These are phyloP conservation scores for Nemurella pictetii DNA, from an alignment of 2,888 invertebrate species.

Conservation along the genomic window DNA sequence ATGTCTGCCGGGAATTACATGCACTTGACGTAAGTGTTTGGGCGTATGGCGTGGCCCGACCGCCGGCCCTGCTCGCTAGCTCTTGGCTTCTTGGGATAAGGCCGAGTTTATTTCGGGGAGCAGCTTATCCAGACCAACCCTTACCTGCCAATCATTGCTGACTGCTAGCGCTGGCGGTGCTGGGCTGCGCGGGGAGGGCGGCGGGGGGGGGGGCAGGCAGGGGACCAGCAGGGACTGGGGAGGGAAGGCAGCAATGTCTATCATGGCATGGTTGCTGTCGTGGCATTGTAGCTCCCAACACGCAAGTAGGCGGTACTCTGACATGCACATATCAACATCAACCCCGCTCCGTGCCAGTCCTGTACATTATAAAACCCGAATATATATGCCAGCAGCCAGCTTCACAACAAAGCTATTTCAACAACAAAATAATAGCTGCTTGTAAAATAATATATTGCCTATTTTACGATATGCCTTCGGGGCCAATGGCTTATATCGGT, in stretches of 20 bases:
- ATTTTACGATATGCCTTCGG: constrained; percentile 10
- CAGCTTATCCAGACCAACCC: constrained; percentile 8
- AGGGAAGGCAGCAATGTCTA: background rate
- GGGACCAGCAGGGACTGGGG: background rate
- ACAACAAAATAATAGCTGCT: background rate
- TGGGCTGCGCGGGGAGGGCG: background rate
- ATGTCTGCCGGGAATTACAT: background rate
- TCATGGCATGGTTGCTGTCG: background rate
- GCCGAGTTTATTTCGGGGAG: background rate
- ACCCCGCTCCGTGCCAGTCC: too few relatives aligned
- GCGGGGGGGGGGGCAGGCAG: background rate
- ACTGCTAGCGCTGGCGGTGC: background rate
- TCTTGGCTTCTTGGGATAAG: background rate
- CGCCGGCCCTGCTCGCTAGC: too few relatives aligned
- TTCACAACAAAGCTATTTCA: constrained; percentile 6
- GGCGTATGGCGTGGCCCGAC: background rate
- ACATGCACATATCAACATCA: background rate
- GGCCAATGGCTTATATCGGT: background rate
- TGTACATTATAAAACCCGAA: background rate
- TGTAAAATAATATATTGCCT: constrained; percentile 2
- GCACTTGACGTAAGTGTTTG: background rate
- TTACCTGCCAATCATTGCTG: constrained; percentile 20
- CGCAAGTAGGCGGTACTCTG: constrained; percentile 3
- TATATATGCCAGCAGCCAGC: background rate
- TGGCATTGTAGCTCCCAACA: background rate